Evolutionary conservation across 2,113 vertebrate species (phyloP).

Genomic region (Etia nguti): DNA sequence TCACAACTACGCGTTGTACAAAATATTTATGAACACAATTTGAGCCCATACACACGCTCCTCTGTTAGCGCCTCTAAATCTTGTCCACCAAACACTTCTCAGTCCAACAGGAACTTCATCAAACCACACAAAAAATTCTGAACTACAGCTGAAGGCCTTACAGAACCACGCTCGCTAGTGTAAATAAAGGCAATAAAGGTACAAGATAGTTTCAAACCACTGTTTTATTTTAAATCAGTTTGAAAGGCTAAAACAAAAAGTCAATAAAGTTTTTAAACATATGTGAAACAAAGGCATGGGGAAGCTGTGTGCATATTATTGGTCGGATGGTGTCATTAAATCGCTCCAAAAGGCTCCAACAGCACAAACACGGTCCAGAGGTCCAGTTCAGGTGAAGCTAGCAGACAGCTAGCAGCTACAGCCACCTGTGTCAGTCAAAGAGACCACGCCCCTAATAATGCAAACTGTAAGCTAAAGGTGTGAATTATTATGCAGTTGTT

Average conservation of each 20-base stretch:
- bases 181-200: no score
- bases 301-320: not conserved
- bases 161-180: not conserved
- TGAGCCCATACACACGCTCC: not conserved
- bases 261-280: not conserved
- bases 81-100: accelerated
- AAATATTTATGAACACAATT: no score
- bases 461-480: not conserved
- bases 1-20: no score
- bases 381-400: not conserved
- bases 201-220: no score
- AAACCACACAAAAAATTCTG: not conserved
- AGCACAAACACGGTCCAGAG: not conserved
- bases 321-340: not conserved
- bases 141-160: not conserved
- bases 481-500: not conserved
- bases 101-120: not conserved
- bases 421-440: not conserved
- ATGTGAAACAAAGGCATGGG: not conserved
- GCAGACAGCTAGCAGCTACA: not conserved
- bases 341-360: not conserved
- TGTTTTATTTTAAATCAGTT: no score
- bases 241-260: no score
- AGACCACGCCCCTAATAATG: not conserved
- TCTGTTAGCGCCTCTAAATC: not conserved